phyloP scores from a whole-genome alignment of 2,113 vertebrate genomes.

The Chionomys nivalis region DNA sequence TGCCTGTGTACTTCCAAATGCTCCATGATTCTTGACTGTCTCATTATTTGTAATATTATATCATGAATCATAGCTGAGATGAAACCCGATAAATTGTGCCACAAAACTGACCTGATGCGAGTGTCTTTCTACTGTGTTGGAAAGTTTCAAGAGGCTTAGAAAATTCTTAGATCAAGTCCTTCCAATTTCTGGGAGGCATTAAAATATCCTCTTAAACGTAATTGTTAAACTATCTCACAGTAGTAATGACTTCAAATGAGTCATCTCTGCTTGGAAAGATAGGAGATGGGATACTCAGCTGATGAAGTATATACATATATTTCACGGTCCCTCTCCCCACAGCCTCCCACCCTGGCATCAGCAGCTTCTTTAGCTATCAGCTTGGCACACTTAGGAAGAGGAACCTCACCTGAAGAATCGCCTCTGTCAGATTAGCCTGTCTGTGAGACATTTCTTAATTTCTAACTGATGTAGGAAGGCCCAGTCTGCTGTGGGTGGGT shows the following conservation, averaged over 20 bases:
- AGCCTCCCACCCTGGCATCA: neutral
- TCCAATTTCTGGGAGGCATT: neutral
- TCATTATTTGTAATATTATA: neutral
- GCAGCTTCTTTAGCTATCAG: neutral
- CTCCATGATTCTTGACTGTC: neutral
- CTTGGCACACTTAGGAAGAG: neutral
- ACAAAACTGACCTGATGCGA: neutral
- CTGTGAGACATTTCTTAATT: neutral
- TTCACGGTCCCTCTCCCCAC: neutral
- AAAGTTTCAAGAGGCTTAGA: neutral
- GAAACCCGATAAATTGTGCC: neutral
- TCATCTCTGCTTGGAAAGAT: conserved; percentile 13
- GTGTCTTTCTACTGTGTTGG: neutral
- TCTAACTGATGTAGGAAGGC: neutral
- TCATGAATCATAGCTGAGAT: neutral
- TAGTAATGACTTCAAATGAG: conserved; percentile 6
- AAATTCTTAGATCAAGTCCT: conserved; percentile 25
- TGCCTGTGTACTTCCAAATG: neutral
- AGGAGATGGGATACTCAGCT: neutral
- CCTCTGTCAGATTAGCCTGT: neutral
- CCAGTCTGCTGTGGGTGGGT: no score
- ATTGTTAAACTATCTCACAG: neutral
- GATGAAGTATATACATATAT: neutral
- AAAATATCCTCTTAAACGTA: conserved; percentile 10
- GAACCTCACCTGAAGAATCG: neutral